These are phyloP conservation scores for Mamestra brassicae DNA, from an alignment of 2,888 invertebrate genomes.

Conservation along the genomic window DNA sequence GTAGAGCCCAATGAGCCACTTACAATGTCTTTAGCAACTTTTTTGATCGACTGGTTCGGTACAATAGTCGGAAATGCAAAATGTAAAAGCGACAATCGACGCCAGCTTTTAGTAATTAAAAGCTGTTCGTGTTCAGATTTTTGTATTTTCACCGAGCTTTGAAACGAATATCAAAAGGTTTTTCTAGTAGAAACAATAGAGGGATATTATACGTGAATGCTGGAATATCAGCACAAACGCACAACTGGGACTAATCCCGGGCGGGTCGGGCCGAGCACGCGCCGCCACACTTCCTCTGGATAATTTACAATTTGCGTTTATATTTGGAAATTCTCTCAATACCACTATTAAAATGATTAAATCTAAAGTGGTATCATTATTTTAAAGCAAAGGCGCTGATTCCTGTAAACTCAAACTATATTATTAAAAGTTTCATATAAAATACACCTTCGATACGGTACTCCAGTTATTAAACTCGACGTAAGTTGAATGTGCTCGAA, in stretches of 20 bases:
- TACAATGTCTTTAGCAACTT: conserved; percentile 66
- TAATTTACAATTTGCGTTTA: conserved; percentile 85
- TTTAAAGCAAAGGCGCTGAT: conserved; percentile 14
- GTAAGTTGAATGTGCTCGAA: conserved; percentile 61
- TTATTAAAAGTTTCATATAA: conserved; percentile 27
- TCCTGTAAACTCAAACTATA: conserved; percentile 11
- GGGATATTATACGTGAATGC: conserved; percentile 78
- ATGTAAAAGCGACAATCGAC: conserved; percentile 40
- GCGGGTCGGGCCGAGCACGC: conserved; percentile 81
- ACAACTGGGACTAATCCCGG: conserved; percentile 84
- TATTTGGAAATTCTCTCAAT: conserved; percentile 75
- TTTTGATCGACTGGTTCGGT: conserved; percentile 53
- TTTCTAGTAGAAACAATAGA: conserved; percentile 78
- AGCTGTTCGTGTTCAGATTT: conserved; percentile 56
- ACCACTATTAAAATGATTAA: conserved; percentile 51
- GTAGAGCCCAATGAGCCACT: conserved; percentile 69
- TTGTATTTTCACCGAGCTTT: conserved; percentile 64
- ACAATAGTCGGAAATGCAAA: conserved; percentile 29
- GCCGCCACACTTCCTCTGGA: conserved; percentile 76
- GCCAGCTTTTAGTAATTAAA: conserved; percentile 65
- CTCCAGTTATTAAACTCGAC: conserved; percentile 53
- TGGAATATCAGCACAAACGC: conserved; percentile 82
- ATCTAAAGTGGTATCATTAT: conserved; percentile 35
- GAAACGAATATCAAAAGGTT: conserved; percentile 73
- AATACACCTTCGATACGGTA: conserved; percentile 39